phyloP scores from a whole-genome alignment of 2,888 invertebrate species.

The Patella depressa region DNA sequence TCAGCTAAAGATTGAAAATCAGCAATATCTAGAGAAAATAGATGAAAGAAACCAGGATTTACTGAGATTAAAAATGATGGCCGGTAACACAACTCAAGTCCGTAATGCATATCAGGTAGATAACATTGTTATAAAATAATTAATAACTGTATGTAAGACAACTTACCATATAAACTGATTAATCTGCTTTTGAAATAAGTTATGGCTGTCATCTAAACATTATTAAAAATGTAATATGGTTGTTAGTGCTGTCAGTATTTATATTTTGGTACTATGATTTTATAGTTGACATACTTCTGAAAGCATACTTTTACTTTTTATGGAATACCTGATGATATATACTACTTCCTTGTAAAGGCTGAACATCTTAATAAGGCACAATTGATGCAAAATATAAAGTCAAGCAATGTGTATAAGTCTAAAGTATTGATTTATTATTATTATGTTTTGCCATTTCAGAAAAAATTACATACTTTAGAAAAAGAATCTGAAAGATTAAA shows the following conservation, averaged over 20 bases:
- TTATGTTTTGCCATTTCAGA: slow-evolving; percentile 52
- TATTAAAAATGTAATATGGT: too few species aligned
- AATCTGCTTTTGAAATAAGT: background rate
- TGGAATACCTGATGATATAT: too few species aligned
- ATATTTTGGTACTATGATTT: too few species aligned
- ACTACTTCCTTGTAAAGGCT: too few species aligned
- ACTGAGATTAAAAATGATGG: slow-evolving; percentile 69
- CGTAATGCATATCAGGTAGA: slow-evolving; percentile 69
- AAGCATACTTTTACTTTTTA: too few species aligned
- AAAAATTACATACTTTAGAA: slow-evolving; percentile 67
- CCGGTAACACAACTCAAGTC: slow-evolving; percentile 68
- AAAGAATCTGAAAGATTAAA: slow-evolving; percentile 68
- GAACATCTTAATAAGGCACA: too few species aligned
- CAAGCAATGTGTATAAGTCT: too few species aligned
- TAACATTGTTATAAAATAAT: background rate
- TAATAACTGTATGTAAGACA: background rate
- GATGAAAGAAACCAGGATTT: slow-evolving; percentile 71
- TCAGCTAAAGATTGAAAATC: slow-evolving; percentile 71
- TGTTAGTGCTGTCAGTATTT: too few species aligned
- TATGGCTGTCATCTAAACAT: too few species aligned
- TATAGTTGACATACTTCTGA: too few species aligned
- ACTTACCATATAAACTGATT: background rate
- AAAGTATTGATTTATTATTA: background rate
- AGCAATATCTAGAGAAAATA: slow-evolving; percentile 71
- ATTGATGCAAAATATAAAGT: too few species aligned